Conservation (phyloP, 2,797 vertebrate species). For the Pseudochirops cupreus region DNA sequence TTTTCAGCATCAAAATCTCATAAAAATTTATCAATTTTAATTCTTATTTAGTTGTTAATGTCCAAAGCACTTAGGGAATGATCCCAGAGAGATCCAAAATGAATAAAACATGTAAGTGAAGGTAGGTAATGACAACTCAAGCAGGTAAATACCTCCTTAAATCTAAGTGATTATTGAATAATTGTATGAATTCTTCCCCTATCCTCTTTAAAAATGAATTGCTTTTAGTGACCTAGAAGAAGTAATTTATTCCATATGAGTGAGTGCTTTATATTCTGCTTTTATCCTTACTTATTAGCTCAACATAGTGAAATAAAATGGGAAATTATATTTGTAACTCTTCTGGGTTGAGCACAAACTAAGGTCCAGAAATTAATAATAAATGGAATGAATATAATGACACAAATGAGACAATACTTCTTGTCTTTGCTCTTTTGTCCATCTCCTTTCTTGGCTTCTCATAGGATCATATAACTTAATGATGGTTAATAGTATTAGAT, state of each 20-base stretch:
- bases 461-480: neutral
- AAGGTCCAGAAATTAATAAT: neutral
- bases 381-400: neutral
- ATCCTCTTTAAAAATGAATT: neutral
- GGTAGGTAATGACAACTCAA: constrained; percentile 1
- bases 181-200: neutral
- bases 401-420: neutral
- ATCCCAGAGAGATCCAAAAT: neutral
- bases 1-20: neutral
- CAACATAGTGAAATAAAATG: neutral
- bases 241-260: neutral
- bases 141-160: neutral
- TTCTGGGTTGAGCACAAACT: neutral
- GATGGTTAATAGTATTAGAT: neutral
- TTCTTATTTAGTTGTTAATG: constrained; percentile 30
- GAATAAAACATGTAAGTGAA: neutral
- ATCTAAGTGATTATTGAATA: neutral
- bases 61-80: constrained; percentile 14
- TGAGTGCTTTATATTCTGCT: neutral
- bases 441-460: constrained; percentile 7
- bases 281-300: constrained; percentile 5
- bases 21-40: constrained; percentile 42
- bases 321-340: neutral
- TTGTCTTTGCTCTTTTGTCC: neutral
- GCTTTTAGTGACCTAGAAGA: constrained; percentile 12